A percentile compares a stretch with the other conserved stretches of the same genome.
These are phyloP conservation scores for Halcyon chelicuti DNA, from an alignment of 2,797 vertebrate genomes.

Conservation along the genomic window DNA sequence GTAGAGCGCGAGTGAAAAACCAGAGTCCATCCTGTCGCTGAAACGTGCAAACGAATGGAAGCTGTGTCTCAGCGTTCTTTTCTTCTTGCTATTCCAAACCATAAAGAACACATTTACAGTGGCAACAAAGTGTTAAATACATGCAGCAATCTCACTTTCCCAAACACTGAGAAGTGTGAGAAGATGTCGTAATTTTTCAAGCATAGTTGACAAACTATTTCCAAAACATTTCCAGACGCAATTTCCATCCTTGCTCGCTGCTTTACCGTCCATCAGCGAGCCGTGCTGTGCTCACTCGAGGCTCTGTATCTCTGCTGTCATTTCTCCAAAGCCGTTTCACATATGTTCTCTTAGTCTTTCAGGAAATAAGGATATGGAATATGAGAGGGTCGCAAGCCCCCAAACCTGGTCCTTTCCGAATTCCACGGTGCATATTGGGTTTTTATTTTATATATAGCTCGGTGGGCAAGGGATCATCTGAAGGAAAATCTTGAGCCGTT, in stretches of 20 bases:
- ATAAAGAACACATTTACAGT: neutral
- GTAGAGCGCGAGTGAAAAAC: neutral
- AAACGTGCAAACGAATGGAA: neutral
- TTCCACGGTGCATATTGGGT: neutral
- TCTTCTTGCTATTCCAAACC: neutral
- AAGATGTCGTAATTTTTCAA: neutral
- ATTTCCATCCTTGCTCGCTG: neutral
- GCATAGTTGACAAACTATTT: constrained; percentile 22
- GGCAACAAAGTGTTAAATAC: neutral
- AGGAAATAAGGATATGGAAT: neutral
- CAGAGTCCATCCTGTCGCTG: neutral
- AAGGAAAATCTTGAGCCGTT: constrained; percentile 38
- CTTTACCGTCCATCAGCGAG: neutral
- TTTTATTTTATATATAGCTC: constrained; percentile 23
- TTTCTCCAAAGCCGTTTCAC: neutral
- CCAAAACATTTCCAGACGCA: constrained; percentile 7
- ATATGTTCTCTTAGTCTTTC: neutral
- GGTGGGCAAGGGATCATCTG: constrained; percentile 15
- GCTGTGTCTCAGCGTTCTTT: neutral
- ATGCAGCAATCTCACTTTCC: constrained; percentile 2
- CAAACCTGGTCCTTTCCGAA: neutral
- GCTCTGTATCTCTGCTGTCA: neutral
- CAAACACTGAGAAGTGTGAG: neutral
- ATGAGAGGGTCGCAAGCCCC: neutral
- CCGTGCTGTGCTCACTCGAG: neutral